Base-by-base conservation (phyloP, 2,797 vertebrate genomes). In the Nyctibius grandis region DNA sequence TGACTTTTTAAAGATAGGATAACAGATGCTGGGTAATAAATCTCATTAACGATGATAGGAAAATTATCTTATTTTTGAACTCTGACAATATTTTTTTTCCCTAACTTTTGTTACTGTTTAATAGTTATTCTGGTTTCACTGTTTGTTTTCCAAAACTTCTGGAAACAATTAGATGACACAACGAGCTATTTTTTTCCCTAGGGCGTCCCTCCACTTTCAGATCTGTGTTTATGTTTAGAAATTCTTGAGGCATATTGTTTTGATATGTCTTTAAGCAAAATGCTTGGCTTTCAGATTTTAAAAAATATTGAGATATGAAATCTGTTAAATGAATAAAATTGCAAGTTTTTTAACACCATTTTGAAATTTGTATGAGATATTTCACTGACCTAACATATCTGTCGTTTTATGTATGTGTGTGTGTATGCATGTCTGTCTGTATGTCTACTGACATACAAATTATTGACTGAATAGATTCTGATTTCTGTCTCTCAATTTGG, bases 1-100 rank as follows among this genome's bases (percentile, higher is more conserved):
- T 94, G 93, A 90, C 92, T 96, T 97, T 95, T 94, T 94, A 90
- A 95, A 95, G 79, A 42, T 90, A 93, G 34, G 34, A 68, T 88
- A 84, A 84, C 85, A 95, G 90, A 95, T 94, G 88, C 34, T 76
- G 54, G 54, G 76, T 90, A 95, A 95, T 95, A 95, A 97, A 95
- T 95, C 93, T 91, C 79, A 94, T 93, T 95, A 96, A 81, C 0
- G 5, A 78, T 75, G 78, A 85, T 50, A 92, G 34, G 18, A 22
- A 93, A 88, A 78, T 90, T 50, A 83, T 90, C 85, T 95, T 95
- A 69, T 86, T 91, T 96, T 94, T 96, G 29, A 95, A 94, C 42
- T 75, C 21, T 65, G 33, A 34, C 14, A 53, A 65, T 34, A 83
- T 88, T 75, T 74, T 95, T 72, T 75, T 74, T 95, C 68, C 26